phyloP scores from a whole-genome alignment of 1,140 invertebrate species.

The Brachionus koreanus region DNA sequence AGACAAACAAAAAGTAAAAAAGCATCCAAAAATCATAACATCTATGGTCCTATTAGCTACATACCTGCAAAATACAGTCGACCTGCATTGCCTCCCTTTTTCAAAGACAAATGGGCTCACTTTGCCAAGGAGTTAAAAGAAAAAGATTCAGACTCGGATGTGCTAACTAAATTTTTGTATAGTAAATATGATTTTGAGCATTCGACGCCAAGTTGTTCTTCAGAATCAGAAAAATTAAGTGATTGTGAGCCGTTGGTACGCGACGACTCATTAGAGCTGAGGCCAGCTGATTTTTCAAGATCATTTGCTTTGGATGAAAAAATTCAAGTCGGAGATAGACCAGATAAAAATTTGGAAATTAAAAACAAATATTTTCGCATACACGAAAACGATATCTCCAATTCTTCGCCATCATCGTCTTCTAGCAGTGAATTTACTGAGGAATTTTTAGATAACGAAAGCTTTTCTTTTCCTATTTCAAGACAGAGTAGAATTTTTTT shows the following conservation, averaged over 20 bases:
- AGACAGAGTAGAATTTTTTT: constrained; percentile 30
- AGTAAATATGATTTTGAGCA: constrained; percentile 28
- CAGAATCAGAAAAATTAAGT: not conserved
- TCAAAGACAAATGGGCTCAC: not conserved
- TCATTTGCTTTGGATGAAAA: not conserved
- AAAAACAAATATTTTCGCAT: not conserved
- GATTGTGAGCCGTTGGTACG: not conserved
- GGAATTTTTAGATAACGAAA: not conserved
- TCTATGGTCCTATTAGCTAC: not conserved
- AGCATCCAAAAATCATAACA: not conserved
- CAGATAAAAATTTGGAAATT: constrained; percentile 5
- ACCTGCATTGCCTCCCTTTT: not conserved
- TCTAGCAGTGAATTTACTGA: not conserved
- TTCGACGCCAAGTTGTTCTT: not conserved
- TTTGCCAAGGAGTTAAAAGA: not conserved
- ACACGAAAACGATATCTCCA: not conserved
- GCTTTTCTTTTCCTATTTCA: not conserved
- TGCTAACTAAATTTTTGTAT: not conserved
- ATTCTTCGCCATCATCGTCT: not conserved
- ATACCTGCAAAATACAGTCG: not conserved
- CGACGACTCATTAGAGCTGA: not conserved
- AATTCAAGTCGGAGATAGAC: constrained; percentile 15
- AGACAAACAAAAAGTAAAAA: not conserved
- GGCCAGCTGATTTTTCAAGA: not conserved
- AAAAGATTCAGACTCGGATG: not conserved